Percentiles rank a stretch among this genome's conserved stretches.
These are phyloP conservation scores for Pseudococcus jackbeardsleyi DNA, from an alignment of 2,888 invertebrate species.

Conservation along the genomic window DNA sequence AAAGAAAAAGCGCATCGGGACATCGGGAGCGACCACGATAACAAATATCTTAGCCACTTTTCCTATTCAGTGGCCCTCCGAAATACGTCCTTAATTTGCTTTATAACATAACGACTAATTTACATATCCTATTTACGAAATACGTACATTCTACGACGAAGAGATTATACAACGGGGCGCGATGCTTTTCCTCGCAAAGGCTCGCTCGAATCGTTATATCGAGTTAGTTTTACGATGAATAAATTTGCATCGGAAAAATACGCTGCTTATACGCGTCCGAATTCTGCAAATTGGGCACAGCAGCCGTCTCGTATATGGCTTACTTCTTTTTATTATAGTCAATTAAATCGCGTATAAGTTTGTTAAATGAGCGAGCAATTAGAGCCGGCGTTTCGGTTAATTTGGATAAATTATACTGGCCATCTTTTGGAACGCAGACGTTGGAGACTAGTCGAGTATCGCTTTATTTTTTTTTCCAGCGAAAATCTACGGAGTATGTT, in stretches of 20 bases:
- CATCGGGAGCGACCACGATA: not conserved
- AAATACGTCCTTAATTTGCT: slow-evolving; percentile 42
- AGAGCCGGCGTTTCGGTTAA: not conserved
- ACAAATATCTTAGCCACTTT: slow-evolving; percentile 11
- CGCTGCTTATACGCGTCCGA: not conserved
- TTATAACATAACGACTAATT: slow-evolving; percentile 40
- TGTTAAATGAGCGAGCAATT: slow-evolving; percentile 1
- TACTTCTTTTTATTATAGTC: not conserved
- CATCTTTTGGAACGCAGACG: not conserved
- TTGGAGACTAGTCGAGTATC: not conserved
- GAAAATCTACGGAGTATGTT: not conserved
- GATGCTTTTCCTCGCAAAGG: not conserved
- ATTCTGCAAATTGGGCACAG: not conserved
- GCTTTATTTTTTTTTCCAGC: not conserved
- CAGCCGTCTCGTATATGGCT: not conserved
- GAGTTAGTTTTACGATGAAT: slow-evolving; percentile 6
- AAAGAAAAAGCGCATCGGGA: not conserved
- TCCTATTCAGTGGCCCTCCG: not conserved
- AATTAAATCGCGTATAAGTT: not conserved
- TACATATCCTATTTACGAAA: slow-evolving; percentile 33
- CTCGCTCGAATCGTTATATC: not conserved
- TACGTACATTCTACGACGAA: not conserved
- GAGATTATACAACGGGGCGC: not conserved
- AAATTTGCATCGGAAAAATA: slow-evolving; percentile 22
- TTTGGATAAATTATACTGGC: not conserved